Percentiles rank a stretch among this genome's conserved stretches.
These are phyloP conservation scores for Alligator mississippiensis DNA, from an alignment of 2,113 vertebrate genomes.

Conservation along the genomic window DNA sequence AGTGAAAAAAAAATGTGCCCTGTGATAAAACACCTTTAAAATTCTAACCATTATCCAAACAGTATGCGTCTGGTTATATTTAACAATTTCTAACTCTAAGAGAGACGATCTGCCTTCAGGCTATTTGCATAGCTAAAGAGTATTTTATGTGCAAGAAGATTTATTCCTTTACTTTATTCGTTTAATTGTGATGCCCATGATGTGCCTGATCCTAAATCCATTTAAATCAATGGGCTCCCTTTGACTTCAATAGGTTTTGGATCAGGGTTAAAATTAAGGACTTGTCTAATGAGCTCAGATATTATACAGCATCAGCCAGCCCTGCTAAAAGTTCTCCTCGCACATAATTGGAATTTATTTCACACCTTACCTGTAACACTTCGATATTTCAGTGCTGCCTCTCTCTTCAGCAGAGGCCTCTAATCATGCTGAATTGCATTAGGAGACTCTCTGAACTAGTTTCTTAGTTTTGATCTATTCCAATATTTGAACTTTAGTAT, in stretches of 20 bases:
- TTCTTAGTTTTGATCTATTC: rapidly evolving
- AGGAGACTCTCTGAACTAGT: background rate
- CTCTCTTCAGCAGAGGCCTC: background rate
- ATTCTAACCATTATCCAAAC: constrained; percentile 12
- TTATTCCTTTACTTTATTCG: background rate
- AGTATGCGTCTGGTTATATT: background rate
- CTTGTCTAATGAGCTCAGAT: constrained; percentile 16
- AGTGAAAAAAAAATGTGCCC: background rate
- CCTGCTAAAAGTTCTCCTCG: constrained; percentile 3
- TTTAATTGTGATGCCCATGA: background rate
- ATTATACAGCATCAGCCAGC: background rate
- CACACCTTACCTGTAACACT: background rate
- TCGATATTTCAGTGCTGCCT: background rate
- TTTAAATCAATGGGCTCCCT: background rate
- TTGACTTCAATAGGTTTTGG: constrained; percentile 30
- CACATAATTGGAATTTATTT: constrained; percentile 21
- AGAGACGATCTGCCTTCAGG: background rate
- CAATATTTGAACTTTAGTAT: rapidly evolving
- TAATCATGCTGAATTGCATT: background rate
- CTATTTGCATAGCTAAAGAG: background rate
- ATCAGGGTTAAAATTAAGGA: background rate
- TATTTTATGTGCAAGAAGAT: background rate
- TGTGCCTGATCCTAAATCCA: background rate
- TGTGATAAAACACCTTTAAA: constrained; percentile 5
- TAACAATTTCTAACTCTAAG: background rate